Base-by-base conservation (phyloP, 2,113 vertebrate species). In the Muscicapa adusta region DNA sequence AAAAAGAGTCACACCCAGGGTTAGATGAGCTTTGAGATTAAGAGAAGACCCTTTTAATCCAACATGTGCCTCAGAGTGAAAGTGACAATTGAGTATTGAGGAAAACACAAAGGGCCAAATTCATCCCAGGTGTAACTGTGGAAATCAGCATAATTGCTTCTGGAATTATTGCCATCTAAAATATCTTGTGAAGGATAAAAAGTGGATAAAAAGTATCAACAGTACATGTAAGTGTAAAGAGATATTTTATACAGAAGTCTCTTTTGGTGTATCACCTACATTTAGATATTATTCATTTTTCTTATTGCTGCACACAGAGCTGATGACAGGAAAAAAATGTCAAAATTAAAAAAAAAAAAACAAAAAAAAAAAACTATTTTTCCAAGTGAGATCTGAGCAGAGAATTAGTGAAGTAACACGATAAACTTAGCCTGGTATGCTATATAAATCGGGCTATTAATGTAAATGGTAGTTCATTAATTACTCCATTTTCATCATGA, bases 401-500 rank as follows among this genome's bases (percentile, higher is more conserved):
- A 79, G 29, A 79, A 91, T 66, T 88, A 92, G 62, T 79, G 50
- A 91, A 72, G 74, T 56, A 89, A 88, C n/a, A 70, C 0, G 2
- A 79, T 85, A 95, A 91, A 87, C 33, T 89, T 91, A 85, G 24
- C n/a, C 34, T 82, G 14, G 24, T 91, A 62, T 51, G 60, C 31
- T 92, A 47, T 91, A 91, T 72, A 81, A 96, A 87, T 92, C 68
- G 34, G n/a, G 5, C 63, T 93, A 91, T 92, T 91, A 93, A 92
- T 94, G 71, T 51, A 79, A 91, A 93, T 95, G 71, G 42, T 92
- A 54, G 50, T 96, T 96, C 71, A 96, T 95, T 96, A 93, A 91
- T 93, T 89, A 93, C 78, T 91, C 67, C 12, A 78, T 93, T 95
- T 94, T 90, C 6, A 3, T 86, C 86, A 56, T 86, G 93, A 93